Conservation (phyloP, 2,797 vertebrate species). For the Acridotheres tristis region DNA sequence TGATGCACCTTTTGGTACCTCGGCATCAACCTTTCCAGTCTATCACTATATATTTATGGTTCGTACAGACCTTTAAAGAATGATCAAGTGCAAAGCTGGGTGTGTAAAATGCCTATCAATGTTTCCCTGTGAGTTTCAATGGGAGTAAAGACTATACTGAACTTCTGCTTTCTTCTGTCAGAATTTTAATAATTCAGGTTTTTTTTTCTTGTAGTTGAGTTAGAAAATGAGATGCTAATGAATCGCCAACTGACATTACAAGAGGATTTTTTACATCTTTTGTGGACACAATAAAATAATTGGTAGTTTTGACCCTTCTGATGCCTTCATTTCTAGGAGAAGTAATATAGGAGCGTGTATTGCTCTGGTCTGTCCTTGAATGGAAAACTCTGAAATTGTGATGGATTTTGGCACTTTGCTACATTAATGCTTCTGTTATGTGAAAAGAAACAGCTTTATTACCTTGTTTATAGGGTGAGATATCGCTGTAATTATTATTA, state of each 20-base stretch:
- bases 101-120: fast-evolving
- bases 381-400: neutral
- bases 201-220: neutral
- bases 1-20: fast-evolving
- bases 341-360: neutral
- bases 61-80: neutral
- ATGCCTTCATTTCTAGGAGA: neutral
- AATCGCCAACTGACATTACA: neutral
- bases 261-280: neutral
- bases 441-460: neutral
- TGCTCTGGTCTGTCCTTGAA: neutral
- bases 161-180: neutral
- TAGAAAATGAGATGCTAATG: neutral
- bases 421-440: neutral
- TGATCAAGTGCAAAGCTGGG: neutral
- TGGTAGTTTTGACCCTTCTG: neutral
- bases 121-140: neutral
- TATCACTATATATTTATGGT: neutral
- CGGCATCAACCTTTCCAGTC: fast-evolving
- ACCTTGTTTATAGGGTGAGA: neutral
- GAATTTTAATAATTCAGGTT: neutral
- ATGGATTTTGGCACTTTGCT: neutral
- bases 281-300: neutral
- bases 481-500: fast-evolving
- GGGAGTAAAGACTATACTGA: neutral